These are phyloP conservation scores for Keiferia lycopersicella DNA, from an alignment of 2,888 invertebrate species.

Conservation along the genomic window DNA sequence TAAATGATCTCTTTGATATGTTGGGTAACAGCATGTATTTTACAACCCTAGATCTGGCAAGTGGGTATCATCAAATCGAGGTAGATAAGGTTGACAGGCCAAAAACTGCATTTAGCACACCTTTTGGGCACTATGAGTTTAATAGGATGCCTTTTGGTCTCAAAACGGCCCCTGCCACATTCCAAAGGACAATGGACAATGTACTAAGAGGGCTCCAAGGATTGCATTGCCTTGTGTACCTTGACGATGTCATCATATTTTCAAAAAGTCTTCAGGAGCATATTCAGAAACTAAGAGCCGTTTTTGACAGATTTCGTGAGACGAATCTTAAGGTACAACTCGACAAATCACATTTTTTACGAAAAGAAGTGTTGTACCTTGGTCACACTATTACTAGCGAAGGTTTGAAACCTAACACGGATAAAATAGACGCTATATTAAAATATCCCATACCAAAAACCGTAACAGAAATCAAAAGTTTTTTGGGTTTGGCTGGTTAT, in stretches of 20 bases:
- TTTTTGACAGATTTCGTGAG: constrained; percentile 37
- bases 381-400: constrained; percentile 32
- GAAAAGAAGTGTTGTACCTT: constrained; percentile 35
- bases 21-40: constrained; percentile 27
- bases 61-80: constrained; percentile 35
- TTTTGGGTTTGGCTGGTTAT: constrained; percentile 37
- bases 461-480: constrained; percentile 36
- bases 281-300: constrained; percentile 30
- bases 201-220: constrained; percentile 35
- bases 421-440: constrained; percentile 25
- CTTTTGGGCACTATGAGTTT: constrained; percentile 24
- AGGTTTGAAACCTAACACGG: constrained; percentile 30
- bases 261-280: constrained; percentile 37
- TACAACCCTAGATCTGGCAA: constrained; percentile 32
- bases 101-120: constrained; percentile 34
- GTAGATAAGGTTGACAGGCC: constrained; percentile 28
- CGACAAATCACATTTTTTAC: constrained; percentile 36
- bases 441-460: constrained; percentile 35
- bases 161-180: constrained; percentile 38
- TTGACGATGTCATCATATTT: constrained; percentile 49
- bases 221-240: constrained; percentile 45
- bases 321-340: constrained; percentile 34
- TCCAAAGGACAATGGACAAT: constrained; percentile 35
- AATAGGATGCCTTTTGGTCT: constrained; percentile 25
- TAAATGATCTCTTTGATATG: constrained; percentile 7